phyloP scores from a whole-genome alignment of 2,797 vertebrate genomes.

The Cheirogaleus major region DNA sequence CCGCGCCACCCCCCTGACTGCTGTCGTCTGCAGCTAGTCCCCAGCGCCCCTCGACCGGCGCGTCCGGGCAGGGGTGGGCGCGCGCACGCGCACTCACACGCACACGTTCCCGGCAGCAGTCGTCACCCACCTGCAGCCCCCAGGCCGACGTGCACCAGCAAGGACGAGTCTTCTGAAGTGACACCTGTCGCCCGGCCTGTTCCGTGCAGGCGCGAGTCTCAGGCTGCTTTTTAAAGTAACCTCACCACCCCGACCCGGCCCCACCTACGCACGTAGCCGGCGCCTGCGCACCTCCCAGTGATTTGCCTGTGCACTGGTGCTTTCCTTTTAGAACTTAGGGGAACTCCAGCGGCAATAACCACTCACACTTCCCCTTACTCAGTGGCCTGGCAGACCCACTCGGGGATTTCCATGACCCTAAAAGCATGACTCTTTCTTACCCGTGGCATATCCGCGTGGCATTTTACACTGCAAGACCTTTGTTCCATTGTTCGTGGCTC shows the following conservation, averaged over 20 bases:
- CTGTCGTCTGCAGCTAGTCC: not conserved
- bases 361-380: conserved; percentile 54
- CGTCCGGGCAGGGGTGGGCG: fast-evolving
- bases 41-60: not conserved
- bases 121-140: not conserved
- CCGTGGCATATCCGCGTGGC: not conserved
- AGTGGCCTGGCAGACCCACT: not conserved
- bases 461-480: conserved; percentile 63
- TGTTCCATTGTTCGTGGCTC: not conserved
- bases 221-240: not conserved
- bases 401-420: conserved; percentile 72
- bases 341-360: conserved; percentile 76
- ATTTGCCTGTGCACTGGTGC: conserved; percentile 43
- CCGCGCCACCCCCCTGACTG: not conserved
- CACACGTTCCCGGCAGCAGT: not conserved
- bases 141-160: not conserved
- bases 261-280: not conserved
- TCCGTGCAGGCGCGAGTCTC: not conserved
- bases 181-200: not conserved
- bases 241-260: not conserved
- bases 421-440: not conserved
- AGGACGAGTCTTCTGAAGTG: not conserved
- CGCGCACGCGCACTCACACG: not conserved
- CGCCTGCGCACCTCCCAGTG: not conserved
- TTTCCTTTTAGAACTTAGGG: conserved; percentile 72